Evolutionary conservation across 2,888 invertebrate genomes (phyloP), one percentile per base, ranked within the genome.

Genomic region (Parelbella ahira): DNA sequence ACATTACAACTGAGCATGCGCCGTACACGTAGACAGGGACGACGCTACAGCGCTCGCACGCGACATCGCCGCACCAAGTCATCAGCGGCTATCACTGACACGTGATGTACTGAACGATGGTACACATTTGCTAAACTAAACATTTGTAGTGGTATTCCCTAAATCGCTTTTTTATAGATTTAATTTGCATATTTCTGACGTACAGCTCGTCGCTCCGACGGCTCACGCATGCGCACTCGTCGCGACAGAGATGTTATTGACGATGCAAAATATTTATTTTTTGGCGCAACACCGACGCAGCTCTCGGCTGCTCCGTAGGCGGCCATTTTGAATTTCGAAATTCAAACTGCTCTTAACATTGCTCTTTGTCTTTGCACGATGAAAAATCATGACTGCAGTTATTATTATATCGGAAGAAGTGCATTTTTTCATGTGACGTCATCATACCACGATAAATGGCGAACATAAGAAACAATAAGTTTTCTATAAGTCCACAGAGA

Each of bases 121-220:
- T 36, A 44, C 37, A 45, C 37, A 45, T 49, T 51, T 51, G 45
- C 41, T 34, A 43, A 51, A 55, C 56, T 55, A 54, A 65, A 68
- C 56, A 60, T 60, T 58, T 64, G 51, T 74, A 71, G 70, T 76
- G 61, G 58, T 3, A 60, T 58, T 49, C 60, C 59, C 60, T 73
- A 61, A 72, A 75, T 76, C 63, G 68, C 59, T 68, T 78, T 82
- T 83, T 83, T 81, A 80, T 82, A 64, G 75, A 75, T 73, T n/a
- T 75, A 80, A 87, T 87, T 87, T 83, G 82, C 86, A 87, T 87
- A 87, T 81, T 82, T 83, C 76, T 84, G 86, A 84, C 86, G 20
- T 33, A 20, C 32, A 81, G 78, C 58, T 58, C 55, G 54, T 68
- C 58, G 62, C 54, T 54, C 59, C 48, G 48, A 52, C 51, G 51